Evolutionary conservation across 2,797 vertebrate species (phyloP).

Genomic region (Argyrosomus regius): DNA sequence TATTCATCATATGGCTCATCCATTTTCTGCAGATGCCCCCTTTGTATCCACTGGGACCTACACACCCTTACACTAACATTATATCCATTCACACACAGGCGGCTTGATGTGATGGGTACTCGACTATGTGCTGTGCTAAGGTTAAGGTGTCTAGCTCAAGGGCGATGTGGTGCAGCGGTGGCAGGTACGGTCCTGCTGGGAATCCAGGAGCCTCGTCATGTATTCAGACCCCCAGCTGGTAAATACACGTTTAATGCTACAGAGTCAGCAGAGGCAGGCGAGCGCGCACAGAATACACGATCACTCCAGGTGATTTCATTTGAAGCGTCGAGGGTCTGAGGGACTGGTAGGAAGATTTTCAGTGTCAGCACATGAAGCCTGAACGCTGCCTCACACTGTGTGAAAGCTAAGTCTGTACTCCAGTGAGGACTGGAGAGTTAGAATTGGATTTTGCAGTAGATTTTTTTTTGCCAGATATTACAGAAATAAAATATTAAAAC

Average conservation of each 20-base stretch:
- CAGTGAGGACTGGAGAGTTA: background rate
- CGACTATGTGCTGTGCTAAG: constrained; percentile 58
- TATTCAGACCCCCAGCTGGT: constrained; percentile 72
- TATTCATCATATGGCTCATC: constrained; percentile 80
- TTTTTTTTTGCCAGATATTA: constrained; percentile 2
- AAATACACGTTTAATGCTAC: constrained; percentile 70
- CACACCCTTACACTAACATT: constrained; percentile 64
- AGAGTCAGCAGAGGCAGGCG: constrained; percentile 47
- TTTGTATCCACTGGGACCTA: constrained; percentile 63
- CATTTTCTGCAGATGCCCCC: constrained; percentile 67
- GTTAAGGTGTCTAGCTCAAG: constrained; percentile 76
- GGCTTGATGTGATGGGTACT: constrained; percentile 36
- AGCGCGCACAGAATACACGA: constrained; percentile 49
- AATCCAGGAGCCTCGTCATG: constrained; percentile 53
- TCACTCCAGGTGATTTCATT: constrained; percentile 45
- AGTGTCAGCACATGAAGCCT: constrained; percentile 16
- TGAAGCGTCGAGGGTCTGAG: constrained; percentile 21
- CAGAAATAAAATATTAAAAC: background rate
- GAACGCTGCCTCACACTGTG: background rate
- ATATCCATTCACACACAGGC: constrained; percentile 65
- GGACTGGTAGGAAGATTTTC: constrained; percentile 22
- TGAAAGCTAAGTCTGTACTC: constrained; percentile 8
- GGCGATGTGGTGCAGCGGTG: constrained; percentile 59
- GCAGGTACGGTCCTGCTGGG: constrained; percentile 67
- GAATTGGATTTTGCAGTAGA: background rate